Evolutionary conservation across 2,888 invertebrate genomes (phyloP).

Genomic region (Eupithecia subumbrata): DNA sequence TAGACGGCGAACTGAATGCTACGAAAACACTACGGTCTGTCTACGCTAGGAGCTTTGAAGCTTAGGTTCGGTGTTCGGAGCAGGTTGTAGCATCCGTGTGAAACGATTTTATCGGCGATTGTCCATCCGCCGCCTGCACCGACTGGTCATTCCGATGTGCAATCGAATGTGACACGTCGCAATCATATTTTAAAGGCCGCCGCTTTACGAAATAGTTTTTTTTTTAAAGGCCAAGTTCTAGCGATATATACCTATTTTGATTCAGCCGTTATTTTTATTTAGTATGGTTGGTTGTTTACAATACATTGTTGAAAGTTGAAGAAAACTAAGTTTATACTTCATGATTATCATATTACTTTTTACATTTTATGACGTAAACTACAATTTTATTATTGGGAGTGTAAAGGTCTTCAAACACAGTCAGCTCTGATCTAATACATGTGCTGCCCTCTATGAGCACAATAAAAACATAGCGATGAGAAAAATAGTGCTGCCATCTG

Average conservation of each 20-base stretch:
- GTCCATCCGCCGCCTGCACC: slow-evolving; percentile 28
- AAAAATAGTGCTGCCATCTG: slow-evolving; percentile 28
- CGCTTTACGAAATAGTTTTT: slow-evolving; percentile 17
- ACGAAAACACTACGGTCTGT: background rate
- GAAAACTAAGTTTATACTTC: background rate
- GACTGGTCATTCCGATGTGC: slow-evolving; percentile 59
- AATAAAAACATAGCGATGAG: background rate
- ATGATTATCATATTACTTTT: background rate
- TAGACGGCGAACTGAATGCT: background rate
- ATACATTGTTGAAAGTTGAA: background rate
- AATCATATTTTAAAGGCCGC: slow-evolving; percentile 46
- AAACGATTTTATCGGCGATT: slow-evolving; percentile 15
- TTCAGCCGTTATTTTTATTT: background rate
- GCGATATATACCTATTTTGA: background rate
- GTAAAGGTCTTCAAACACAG: background rate
- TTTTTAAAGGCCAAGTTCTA: background rate
- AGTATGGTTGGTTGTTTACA: background rate
- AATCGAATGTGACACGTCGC: slow-evolving; percentile 70
- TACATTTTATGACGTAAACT: background rate
- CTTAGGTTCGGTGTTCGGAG: background rate
- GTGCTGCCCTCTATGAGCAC: background rate
- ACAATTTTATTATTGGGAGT: background rate
- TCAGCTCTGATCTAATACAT: background rate
- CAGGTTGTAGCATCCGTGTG: slow-evolving; percentile 12
- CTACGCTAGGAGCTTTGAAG: background rate